Conservation (phyloP, 1,140 invertebrate genomes). For the Plectrocnemia conspersa region DNA sequence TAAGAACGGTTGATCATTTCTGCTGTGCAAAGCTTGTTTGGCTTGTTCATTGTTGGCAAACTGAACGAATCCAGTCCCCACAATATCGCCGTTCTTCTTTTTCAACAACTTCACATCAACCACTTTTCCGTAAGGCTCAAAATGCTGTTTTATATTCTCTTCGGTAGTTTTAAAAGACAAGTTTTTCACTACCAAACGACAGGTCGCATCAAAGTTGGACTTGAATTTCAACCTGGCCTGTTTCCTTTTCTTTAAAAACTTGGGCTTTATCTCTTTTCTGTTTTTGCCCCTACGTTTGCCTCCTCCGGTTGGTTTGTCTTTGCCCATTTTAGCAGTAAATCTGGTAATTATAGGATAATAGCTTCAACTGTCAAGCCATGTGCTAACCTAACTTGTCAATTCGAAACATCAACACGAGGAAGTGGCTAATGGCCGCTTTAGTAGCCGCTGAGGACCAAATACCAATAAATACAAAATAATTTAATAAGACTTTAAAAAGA, state of each 20-base stretch:
- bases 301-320: slow-evolving; percentile 9
- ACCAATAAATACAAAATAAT: too few relatives aligned
- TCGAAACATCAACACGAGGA: too few relatives aligned
- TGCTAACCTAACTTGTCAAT: too few relatives aligned
- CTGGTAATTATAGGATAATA: too few relatives aligned
- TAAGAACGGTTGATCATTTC: slow-evolving; percentile 30
- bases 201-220: slow-evolving; percentile 29
- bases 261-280: too few relatives aligned
- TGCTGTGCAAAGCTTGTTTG: slow-evolving; percentile 17
- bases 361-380: too few relatives aligned
- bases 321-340: slow-evolving; percentile 19
- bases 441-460: too few relatives aligned
- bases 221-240: slow-evolving; percentile 21
- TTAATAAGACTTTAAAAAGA: too few relatives aligned
- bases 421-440: too few relatives aligned
- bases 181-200: slow-evolving; percentile 44
- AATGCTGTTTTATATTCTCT: slow-evolving; percentile 55
- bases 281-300: slow-evolving; percentile 14
- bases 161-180: slow-evolving; percentile 56
- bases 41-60: slow-evolving; percentile 27
- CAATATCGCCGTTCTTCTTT: slow-evolving; percentile 59
- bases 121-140: slow-evolving; percentile 59
- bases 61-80: slow-evolving; percentile 68
- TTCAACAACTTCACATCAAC: slow-evolving; percentile 61
- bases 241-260: slow-evolving; percentile 15